Percentiles rank a stretch among this genome's conserved stretches.
Evolutionary conservation across 2,888 invertebrate genomes (phyloP).

Genomic region (Axea sp.): DNA sequence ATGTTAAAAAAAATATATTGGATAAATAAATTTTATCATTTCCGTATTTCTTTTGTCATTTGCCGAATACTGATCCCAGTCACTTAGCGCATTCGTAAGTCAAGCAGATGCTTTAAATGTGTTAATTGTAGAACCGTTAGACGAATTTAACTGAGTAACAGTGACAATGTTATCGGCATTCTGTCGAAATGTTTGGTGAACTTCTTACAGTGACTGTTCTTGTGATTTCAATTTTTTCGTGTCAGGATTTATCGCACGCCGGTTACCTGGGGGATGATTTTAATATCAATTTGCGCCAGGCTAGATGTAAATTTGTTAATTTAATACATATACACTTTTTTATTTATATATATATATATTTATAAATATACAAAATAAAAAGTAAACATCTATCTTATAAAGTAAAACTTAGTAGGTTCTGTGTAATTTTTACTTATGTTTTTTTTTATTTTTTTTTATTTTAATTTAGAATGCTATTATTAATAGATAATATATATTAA

Average conservation of each 20-base stretch:
- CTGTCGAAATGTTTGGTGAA: conserved; percentile 68
- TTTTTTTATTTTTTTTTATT: no score
- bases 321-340: conserved; percentile 3
- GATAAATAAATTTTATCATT: conserved; percentile 13
- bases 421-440: no score
- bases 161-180: conserved; percentile 12
- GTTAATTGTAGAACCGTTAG: conserved; percentile 42
- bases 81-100: conserved; percentile 1
- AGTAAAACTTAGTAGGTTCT: no score
- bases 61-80: conserved; percentile 3
- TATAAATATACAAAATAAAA: no score
- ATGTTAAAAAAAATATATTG: conserved; percentile 22
- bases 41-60: neutral
- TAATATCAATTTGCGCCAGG: conserved; percentile 59
- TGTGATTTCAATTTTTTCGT: conserved; percentile 63
- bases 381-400: no score
- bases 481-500: no score
- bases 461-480: no score
- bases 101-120: conserved; percentile 20
- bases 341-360: no score
- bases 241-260: conserved; percentile 64
- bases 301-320: conserved; percentile 70
- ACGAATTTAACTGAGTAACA: conserved; percentile 16
- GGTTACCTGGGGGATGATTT: conserved; percentile 66
- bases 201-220: conserved; percentile 63